These are phyloP conservation scores for Typhlichthys subterraneus DNA, from an alignment of 2,797 vertebrate species.

Conservation along the genomic window DNA sequence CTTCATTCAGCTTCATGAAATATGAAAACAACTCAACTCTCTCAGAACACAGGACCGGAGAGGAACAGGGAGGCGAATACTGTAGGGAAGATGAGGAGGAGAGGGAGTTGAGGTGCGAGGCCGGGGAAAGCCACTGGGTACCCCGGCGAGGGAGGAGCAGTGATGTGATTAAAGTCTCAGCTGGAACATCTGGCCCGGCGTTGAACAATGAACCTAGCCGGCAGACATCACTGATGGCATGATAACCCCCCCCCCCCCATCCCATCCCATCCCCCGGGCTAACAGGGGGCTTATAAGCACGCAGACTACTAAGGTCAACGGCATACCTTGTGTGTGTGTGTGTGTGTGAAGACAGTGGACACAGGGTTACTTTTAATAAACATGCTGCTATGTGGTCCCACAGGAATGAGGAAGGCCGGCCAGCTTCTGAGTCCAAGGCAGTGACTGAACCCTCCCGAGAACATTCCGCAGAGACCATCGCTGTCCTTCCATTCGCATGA, in stretches of 20 bases:
- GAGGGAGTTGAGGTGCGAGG: background rate
- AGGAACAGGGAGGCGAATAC: background rate
- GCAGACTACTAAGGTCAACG: constrained; percentile 46
- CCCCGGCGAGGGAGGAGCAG: constrained; percentile 28
- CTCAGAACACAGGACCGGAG: background rate
- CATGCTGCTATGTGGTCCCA: constrained; percentile 28
- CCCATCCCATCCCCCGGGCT: background rate
- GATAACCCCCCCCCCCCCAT: constrained; percentile 44
- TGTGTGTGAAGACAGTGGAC: background rate
- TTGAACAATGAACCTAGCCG: constrained; percentile 36
- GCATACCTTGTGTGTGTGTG: constrained; percentile 41
- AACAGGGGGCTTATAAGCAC: constrained; percentile 4
- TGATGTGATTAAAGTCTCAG: constrained; percentile 60
- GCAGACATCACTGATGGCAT: constrained; percentile 30
- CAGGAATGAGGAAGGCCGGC: constrained; percentile 23
- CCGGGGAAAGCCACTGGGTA: background rate
- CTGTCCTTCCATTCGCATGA: constrained; percentile 25
- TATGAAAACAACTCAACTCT: too few relatives aligned
- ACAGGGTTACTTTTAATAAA: constrained; percentile 53
- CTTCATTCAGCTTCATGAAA: too few relatives aligned
- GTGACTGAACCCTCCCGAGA: constrained; percentile 22
- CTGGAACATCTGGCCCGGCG: constrained; percentile 61
- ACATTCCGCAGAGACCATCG: constrained; percentile 42
- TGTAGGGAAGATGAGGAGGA: background rate
- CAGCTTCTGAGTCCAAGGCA: constrained; percentile 39